Base-by-base conservation (phyloP, 2,113 vertebrate species). In the Muscicapa adusta region DNA sequence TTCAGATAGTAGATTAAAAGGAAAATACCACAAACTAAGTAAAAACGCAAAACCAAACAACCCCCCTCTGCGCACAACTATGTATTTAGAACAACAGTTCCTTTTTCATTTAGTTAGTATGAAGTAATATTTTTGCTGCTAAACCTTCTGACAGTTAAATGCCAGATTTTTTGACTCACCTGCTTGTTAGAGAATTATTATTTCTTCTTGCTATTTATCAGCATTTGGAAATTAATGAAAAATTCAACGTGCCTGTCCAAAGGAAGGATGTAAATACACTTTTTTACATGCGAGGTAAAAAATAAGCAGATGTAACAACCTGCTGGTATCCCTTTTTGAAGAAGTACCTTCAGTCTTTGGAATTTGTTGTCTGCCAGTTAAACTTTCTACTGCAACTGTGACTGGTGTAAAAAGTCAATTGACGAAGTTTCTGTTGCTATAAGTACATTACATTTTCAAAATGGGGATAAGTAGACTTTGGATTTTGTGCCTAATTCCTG, bases 61-160 rank as follows among this genome's bases (percentile, higher is more conserved):
- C 15, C 11, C 16, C 10, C 12, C 18, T 36, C 14, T 0, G 0
- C 9, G 14, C 56, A 75, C 10, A 53, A 2, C 66, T 34, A 5
- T 3, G 0, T 60, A 11, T 8, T 75, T 75, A 22, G 13, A 79
- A 23, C 40, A 65, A 36, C 13, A 26, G 31, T 65, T 87, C 14
- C 3, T 75, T 26, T 63, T 61, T 60, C 12, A 50, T 56, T 82
- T 85, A 38, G 9, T 82, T 85, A 38, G 9, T n/a, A 14, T n/a
- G 19, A 92, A 66, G 38, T 63, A 57, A 28, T 42, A 57, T 5
- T 81, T 81, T 78, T 65, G 20, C 34, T 75, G 16, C 6, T 75
- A 36, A 72, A 48, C 56, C 20, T 36, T 62, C 40, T n/a, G 26
- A 33, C 1, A 25, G 38, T 63, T 42, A 89, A 29, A 13, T 48